phyloP scores from a whole-genome alignment of 2,888 invertebrate genomes.

The Prosapia bicincta region DNA sequence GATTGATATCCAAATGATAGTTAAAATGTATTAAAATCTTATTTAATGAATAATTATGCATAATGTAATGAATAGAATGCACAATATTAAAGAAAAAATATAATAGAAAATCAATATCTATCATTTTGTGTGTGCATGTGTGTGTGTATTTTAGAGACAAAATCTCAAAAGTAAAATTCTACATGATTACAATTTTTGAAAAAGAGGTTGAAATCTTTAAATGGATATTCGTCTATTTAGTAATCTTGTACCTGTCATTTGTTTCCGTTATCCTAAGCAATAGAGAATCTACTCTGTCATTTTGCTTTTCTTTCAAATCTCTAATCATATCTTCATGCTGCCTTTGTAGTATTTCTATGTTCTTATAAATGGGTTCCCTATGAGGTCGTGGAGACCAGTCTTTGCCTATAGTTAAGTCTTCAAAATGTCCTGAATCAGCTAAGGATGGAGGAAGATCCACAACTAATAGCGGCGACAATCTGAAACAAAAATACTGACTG shows the following conservation, averaged over 20 bases:
- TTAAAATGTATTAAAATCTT: too few species aligned
- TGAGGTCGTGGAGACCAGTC: slow-evolving; percentile 2
- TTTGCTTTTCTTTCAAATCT: slow-evolving; percentile 50
- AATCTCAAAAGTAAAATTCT: too few species aligned
- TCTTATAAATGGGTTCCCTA: slow-evolving; percentile 19
- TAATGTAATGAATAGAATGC: too few species aligned
- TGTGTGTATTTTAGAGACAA: too few species aligned
- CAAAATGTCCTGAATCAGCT: slow-evolving; percentile 84
- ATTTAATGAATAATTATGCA: too few species aligned
- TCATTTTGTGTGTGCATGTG: too few species aligned
- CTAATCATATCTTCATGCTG: slow-evolving; percentile 32
- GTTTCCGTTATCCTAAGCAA: slow-evolving; percentile 45
- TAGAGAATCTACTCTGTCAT: slow-evolving; percentile 45
- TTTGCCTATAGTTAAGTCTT: slow-evolving; percentile 55
- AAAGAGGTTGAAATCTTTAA: too few species aligned
- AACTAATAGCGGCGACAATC: slow-evolving; percentile 25
- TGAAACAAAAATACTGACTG: slow-evolving; percentile 11
- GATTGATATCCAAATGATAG: too few species aligned
- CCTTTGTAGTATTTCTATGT: slow-evolving; percentile 33
- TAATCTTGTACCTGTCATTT: slow-evolving; percentile 43
- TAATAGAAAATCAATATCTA: too few species aligned
- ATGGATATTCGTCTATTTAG: too few species aligned
- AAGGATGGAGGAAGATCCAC: slow-evolving; percentile 70
- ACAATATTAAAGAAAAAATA: too few species aligned
- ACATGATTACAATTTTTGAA: too few species aligned